Evolutionary conservation across 1,140 invertebrate species (phyloP), one percentile per base, ranked within the genome.

Genomic region (Aricia agestis): DNA sequence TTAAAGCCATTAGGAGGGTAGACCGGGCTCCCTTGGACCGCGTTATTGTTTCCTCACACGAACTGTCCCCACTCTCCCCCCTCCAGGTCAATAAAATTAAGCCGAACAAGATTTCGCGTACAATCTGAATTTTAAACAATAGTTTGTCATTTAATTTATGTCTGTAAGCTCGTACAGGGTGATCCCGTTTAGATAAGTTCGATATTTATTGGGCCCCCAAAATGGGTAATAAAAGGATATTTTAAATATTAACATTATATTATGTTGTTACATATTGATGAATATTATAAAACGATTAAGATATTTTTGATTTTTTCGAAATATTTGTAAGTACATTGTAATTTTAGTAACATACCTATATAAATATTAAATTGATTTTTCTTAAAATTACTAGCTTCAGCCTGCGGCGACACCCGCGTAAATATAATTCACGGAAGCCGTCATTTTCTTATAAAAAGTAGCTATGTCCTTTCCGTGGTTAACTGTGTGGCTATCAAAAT

Each of bases 71-170:
- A 70, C 78, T 75, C 76, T 74, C 72, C 73, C 75, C 78, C 76
- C 77, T 74, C 74, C 70, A 74, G 75, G 87, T 87, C 83, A 88
- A 86, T 86, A 87, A 82, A 87, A 89, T 89, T 91, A 87, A 80
- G 83, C 79, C 76, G 67, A 75, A 77, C 79, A 82, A 89, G 88
- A 86, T 89, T 91, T 90, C 87, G 84, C 85, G 86, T 86, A 86
- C 85, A 82, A 88, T 91, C 85, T 88, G 84, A 89, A 91, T 89
- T 87, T 88, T 89, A 87, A 89, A 86, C 86, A 87, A 89, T 89
- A 89, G 88, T 91, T 91, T 89, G 89, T 89, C 87, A 88, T 87
- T 89, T 85, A 87, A 86, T 91, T 87, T 82, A 85, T 83, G 74
- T 78, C 32, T 71, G 67, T 57, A 68, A 73, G 25, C 25, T 9